Percentiles rank a stretch among this genome's conserved stretches.
Conservation (phyloP, 2,113 vertebrate genomes). For the Benitochromis conjunctus region DNA sequence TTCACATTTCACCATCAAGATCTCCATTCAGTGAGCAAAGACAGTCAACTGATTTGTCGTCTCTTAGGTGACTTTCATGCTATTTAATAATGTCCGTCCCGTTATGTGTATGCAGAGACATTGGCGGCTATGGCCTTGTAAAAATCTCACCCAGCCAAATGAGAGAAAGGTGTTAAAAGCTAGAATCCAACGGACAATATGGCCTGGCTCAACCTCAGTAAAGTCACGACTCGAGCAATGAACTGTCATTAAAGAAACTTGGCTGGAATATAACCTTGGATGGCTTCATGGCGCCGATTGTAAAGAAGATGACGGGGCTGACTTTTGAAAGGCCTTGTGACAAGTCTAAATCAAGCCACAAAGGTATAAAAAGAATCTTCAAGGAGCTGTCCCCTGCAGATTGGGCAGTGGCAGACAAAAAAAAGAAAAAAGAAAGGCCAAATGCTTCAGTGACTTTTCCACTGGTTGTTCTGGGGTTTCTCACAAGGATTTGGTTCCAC, state of each 20-base stretch:
- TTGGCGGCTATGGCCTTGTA: background rate
- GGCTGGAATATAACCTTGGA: conserved; percentile 27
- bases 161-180: conserved; percentile 19
- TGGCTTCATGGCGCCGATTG: conserved; percentile 5
- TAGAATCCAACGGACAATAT: background rate
- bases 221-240: conserved; percentile 10
- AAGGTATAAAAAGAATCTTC: conserved; percentile 25
- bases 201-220: conserved; percentile 9
- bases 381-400: conserved; percentile 1
- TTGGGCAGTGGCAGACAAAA: background rate
- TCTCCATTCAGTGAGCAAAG: background rate
- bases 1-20: conserved; percentile 1
- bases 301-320: conserved; percentile 43
- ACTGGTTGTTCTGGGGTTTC: background rate
- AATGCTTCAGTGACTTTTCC: conserved; percentile 16
- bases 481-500: conserved; percentile 1
- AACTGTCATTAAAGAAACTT: conserved; percentile 44
- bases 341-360: conserved; percentile 36
- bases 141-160: conserved; percentile 21
- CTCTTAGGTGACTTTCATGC: conserved; percentile 1
- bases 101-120: background rate
- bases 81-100: background rate
- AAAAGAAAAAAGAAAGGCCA: background rate
- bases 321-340: conserved; percentile 44
- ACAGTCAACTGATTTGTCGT: background rate